These are phyloP conservation scores for Acrocephalus scirpaceus DNA, from an alignment of 2,797 vertebrate genomes.

Conservation along the genomic window DNA sequence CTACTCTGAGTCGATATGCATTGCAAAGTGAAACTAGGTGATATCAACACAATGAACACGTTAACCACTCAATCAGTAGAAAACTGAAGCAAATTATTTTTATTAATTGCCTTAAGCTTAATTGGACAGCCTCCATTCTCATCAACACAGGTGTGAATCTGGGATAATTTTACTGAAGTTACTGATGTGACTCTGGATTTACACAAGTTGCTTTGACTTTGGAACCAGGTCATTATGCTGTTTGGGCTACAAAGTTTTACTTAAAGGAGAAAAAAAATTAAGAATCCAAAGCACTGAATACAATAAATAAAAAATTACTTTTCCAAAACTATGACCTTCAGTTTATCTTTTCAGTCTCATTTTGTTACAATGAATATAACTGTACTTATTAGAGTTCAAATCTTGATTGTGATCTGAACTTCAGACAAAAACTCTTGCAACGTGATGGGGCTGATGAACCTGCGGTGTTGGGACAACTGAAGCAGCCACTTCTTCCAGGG, in stretches of 20 bases:
- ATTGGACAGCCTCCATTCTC: conserved; percentile 5
- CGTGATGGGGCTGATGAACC: background rate
- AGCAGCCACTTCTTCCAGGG: background rate
- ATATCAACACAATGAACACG: background rate
- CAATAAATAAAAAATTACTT: background rate
- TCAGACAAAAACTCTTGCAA: background rate
- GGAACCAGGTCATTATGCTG: background rate
- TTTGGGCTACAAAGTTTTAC: background rate
- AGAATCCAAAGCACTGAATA: background rate
- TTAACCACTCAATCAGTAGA: conserved; percentile 57
- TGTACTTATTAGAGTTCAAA: background rate
- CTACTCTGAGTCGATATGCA: conserved; percentile 71
- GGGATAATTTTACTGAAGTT: background rate
- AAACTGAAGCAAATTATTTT: conserved; percentile 14
- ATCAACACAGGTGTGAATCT: background rate
- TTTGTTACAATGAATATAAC: background rate
- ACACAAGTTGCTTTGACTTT: background rate
- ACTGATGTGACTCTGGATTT: background rate
- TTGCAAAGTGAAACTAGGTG: conserved; percentile 34
- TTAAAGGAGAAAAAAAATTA: background rate
- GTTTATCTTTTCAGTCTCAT: background rate
- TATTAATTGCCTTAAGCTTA: conserved; percentile 23
- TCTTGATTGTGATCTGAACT: background rate
- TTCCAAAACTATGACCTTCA: background rate
- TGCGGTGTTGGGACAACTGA: background rate